Evolutionary conservation across 2,888 invertebrate species (phyloP), one percentile per base, ranked within the genome.

Genomic region (Danaus chrysippus): DNA sequence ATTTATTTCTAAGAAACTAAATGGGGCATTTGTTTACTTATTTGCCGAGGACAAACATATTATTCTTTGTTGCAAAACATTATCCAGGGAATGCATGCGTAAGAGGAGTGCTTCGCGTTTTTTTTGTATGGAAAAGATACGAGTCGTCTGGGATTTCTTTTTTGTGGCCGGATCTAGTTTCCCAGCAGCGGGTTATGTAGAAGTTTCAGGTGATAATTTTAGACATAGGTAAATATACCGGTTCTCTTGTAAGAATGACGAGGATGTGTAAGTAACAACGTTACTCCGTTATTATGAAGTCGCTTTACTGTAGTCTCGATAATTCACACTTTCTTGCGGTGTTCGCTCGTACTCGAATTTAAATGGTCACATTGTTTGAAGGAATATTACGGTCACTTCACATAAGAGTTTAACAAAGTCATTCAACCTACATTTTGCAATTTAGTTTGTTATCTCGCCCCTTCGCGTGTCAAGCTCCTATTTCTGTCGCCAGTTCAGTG

Each of bases 141-240:
- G 23, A 34, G 23, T 34, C 23, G 23, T 6, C 23, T 34, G 46
- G 58, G 54, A 57, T 23, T 62, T 63, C 49, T 23, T 62, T 57
- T 59, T 57, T 64, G 54, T 42, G 58, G 53, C 42, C 43, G 59
- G 54, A 55, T 57, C 57, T 62, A 58, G 64, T 44, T 59, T 61
- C 52, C 42, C 10, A 62, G 46, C 42, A 54, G 34, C 49, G 5
- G 12, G 13, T 61, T 15, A 62, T 46, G 23, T 70, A 76, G 70
- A 75, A 73, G 73, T 75, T 72, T 71, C 74, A 80, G 72, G 77
- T 79, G 76, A 77, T 82, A 76, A 82, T 80, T 79, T 79, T 71
- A 76, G 74, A 73, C 75, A 73, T 75, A 76, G 72, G 72, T 69
- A 70, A 73, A 74, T 73, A 61, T 75, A 76, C 74, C 75, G 73